A percentile compares a stretch with the other conserved stretches of the same genome.
These are phyloP conservation scores for Threskiornis aethiopicus DNA, from an alignment of 2,797 vertebrate genomes.

Conservation along the genomic window DNA sequence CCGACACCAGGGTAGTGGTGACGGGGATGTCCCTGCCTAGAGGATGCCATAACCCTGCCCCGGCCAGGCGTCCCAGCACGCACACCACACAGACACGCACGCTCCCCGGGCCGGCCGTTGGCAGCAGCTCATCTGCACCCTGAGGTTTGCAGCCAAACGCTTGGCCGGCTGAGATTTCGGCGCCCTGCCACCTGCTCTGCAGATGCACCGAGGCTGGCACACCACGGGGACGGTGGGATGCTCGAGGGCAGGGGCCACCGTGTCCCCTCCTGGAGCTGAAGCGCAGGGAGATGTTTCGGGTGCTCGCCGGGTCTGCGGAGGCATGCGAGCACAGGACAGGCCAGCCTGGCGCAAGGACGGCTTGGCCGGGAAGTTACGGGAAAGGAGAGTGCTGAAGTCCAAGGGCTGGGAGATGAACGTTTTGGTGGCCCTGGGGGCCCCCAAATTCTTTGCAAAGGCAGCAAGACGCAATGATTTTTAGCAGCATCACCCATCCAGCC, in stretches of 20 bases:
- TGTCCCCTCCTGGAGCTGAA: not conserved
- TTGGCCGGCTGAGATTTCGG: fast-evolving
- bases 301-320: not conserved
- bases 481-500: not conserved
- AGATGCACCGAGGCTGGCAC: fast-evolving
- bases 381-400: fast-evolving
- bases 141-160: not conserved
- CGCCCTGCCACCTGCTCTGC: not conserved
- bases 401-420: not conserved
- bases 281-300: not conserved
- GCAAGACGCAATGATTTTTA: not conserved
- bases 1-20: fast-evolving
- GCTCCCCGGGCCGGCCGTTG: fast-evolving
- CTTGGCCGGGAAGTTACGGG: not conserved
- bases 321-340: fast-evolving
- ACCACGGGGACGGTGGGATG: fast-evolving
- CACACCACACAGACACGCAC: fast-evolving
- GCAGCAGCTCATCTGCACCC: not conserved
- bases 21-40: fast-evolving
- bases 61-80: not conserved
- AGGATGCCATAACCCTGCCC: not conserved
- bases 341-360: not conserved
- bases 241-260: not conserved
- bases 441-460: not conserved
- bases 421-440: not conserved